Evolutionary conservation across 1,140 invertebrate genomes (phyloP).

Genomic region (Tetragonula clypearis): DNA sequence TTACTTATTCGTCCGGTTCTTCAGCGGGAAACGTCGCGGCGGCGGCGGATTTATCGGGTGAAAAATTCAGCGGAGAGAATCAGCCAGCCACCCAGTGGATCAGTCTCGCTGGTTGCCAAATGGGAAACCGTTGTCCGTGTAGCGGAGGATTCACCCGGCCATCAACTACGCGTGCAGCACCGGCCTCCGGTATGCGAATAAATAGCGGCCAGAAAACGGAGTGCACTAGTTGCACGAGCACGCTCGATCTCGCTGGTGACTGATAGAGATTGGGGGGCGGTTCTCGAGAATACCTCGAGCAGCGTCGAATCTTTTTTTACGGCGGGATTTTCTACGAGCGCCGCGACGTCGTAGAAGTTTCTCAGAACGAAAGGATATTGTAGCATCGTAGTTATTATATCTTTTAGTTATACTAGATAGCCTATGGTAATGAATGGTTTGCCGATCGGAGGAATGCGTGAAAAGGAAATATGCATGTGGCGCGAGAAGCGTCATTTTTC

Average conservation of each 20-base stretch:
- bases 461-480: too few relatives aligned
- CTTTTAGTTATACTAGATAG: too few relatives aligned
- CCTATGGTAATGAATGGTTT: too few relatives aligned
- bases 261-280: too few relatives aligned
- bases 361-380: too few relatives aligned
- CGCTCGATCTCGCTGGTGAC: background rate
- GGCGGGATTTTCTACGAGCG: too few relatives aligned
- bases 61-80: conserved; percentile 70
- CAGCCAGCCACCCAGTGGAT: conserved; percentile 41
- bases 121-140: conserved; percentile 75
- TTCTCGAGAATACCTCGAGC: too few relatives aligned
- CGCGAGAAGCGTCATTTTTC: too few relatives aligned
- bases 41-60: conserved; percentile 70
- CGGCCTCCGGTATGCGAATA: conserved; percentile 59
- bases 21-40: conserved; percentile 34
- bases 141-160: conserved; percentile 57
- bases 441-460: too few relatives aligned
- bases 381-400: too few relatives aligned
- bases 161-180: conserved; percentile 59
- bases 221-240: background rate
- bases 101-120: conserved; percentile 68
- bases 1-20: conserved; percentile 55
- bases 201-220: conserved; percentile 51
- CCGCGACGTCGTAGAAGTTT: too few relatives aligned
- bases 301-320: too few relatives aligned